Base-by-base conservation (phyloP, 2,888 invertebrate genomes). In the Phortica magna region DNA sequence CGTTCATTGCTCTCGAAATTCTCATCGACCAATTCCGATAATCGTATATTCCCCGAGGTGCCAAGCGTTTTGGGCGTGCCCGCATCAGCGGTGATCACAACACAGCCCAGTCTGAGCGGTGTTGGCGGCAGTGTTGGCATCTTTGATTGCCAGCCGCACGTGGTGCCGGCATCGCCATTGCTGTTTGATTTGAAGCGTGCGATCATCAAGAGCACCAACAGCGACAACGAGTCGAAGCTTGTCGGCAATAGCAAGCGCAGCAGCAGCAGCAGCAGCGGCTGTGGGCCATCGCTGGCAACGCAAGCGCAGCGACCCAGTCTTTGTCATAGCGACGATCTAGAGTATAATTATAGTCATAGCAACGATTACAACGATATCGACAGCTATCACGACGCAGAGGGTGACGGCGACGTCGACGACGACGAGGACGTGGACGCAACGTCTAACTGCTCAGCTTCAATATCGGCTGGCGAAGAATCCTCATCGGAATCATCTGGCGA, bases 1-100 rank as follows among this genome's bases (percentile, higher is more conserved):
- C 0, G 85, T 68, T 89, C 90, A 0, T 77, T 91, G 48, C 84
- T 91, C 0, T 90, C 91, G 43, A 91, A 91, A 78, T 90, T 91
- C 76, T 89, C 90, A 0, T 82, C 90, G 0, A 89, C 88, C 6
- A 85, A 85, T 12, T 89, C 90, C 3, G 90, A 91, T 78, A 89
- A 90, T 83, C 90, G 91, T 79, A 91, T 91, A 3, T 90, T 89
- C 78, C 92, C 91, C 3, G 79, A 83, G 0, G 55, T 82, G 0
- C 79, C 83, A 71, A 82, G 84, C 55, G 82, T 88, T 14, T 74
- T 89, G 43, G 88, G 90, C 0, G 81, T 83, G 5, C 83, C 85
- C 5, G 81, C 78, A 6, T 77, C 82, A 22, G 77, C 80, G 22
- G 90, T 90, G 0, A 89, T 90, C 2, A 90, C 89, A 71, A 84